Evolutionary conservation across 2,888 invertebrate genomes (phyloP).

Genomic region (Oegoconia quadripuncta): DNA sequence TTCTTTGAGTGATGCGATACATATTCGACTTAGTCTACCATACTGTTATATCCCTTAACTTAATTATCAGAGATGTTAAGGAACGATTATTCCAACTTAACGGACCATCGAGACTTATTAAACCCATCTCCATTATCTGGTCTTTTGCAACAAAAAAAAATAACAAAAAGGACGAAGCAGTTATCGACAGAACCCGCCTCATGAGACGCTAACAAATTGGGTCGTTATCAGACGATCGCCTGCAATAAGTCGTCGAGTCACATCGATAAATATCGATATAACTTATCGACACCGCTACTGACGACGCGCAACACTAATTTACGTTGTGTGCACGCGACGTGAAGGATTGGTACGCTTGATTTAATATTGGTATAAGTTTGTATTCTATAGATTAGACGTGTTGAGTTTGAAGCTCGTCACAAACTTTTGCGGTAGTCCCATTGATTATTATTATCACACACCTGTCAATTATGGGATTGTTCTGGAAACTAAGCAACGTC

Average conservation of each 20-base stretch:
- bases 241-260: constrained; percentile 62
- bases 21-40: no score
- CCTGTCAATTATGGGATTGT: no score
- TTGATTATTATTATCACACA: no score
- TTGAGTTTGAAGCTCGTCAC: no score
- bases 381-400: no score
- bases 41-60: no score
- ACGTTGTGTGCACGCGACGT: constrained; percentile 32
- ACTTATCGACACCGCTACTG: constrained; percentile 50
- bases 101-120: constrained; percentile 4
- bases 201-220: constrained; percentile 62
- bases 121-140: constrained; percentile 31
- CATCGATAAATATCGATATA: constrained; percentile 64
- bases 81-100: background rate
- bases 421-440: no score
- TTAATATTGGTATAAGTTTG: constrained; percentile 23
- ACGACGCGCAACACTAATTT: constrained; percentile 53
- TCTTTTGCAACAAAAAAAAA: constrained; percentile 37
- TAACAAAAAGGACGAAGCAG: constrained; percentile 24
- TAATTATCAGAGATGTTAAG: no score
- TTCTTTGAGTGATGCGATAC: no score
- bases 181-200: constrained; percentile 32
- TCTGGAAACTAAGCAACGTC: no score
- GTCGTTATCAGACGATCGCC: constrained; percentile 63
- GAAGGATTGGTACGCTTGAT: constrained; percentile 29